Conservation (phyloP, 2,888 invertebrate species). For the Lasiommata megera region DNA sequence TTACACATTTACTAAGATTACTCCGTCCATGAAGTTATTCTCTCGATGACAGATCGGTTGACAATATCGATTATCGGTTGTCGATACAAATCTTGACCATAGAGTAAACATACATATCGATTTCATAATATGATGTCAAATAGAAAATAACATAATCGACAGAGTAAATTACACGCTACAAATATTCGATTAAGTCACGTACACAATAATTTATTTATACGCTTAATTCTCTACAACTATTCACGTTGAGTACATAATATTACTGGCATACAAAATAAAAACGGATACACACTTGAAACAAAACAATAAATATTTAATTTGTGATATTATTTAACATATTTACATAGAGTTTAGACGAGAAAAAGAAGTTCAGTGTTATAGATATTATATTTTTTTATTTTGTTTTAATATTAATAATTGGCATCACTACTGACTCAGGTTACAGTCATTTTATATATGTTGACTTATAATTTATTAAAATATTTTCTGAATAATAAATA, state of each 20-base stretch:
- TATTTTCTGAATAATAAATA: too few relatives aligned
- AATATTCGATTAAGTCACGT: constrained; percentile 56
- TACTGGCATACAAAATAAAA: constrained; percentile 71
- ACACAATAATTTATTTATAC: constrained; percentile 58
- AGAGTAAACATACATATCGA: not conserved
- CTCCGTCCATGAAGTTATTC: not conserved
- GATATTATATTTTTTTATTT: too few relatives aligned
- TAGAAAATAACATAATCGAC: not conserved
- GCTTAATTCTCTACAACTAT: constrained; percentile 51
- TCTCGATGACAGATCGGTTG: not conserved
- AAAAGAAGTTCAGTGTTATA: not conserved
- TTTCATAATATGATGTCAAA: not conserved
- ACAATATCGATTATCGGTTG: not conserved
- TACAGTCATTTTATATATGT: too few relatives aligned
- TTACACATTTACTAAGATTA: constrained; percentile 68
- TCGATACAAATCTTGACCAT: not conserved
- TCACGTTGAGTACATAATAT: constrained; percentile 54
- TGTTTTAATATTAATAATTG: not conserved
- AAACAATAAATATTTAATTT: constrained; percentile 19
- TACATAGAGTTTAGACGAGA: not conserved
- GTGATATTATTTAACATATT: constrained; percentile 5
- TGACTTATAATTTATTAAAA: too few relatives aligned
- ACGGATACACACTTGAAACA: constrained; percentile 33
- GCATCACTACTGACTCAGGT: not conserved
- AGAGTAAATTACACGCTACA: constrained; percentile 55